Evolutionary conservation across 1,140 invertebrate species (phyloP), one percentile per base, ranked within the genome.

Genomic region (Ceratina japonica): DNA sequence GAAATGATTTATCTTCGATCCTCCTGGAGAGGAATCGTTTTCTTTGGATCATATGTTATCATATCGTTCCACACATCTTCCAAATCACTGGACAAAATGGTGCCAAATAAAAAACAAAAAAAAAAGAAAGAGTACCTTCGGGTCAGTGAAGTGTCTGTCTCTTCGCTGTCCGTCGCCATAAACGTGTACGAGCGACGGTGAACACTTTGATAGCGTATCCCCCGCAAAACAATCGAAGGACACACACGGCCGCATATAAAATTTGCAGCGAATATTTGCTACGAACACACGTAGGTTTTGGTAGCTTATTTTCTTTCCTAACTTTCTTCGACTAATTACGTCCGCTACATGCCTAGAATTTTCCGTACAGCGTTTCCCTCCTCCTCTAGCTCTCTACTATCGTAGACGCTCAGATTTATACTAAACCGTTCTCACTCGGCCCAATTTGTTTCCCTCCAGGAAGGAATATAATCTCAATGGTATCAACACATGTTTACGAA

Each of bases 231-330:
- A 72, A 79, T 86, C 75, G 76, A 86, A 83, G 68, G 86, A 87
- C 44, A 63, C 44, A 63, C 49, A 64, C 58, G 80, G 79, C 82
- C 64, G 83, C 79, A 75, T 86, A 88, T 75, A 88, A 89, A 87
- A 86, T 83, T 88, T 86, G 81, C 83, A 88, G 87, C 85, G 73
- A 81, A 76, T 87, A 88, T 82, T 89, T 86, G 85, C 87, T 87
- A 90, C 85, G 88, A 90, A 90, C 90, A 89, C 88, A 88, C 89
- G 78, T 73, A 87, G 88, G 88, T 88, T 86, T 89, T 86, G 69
- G 77, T 87, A 85, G 83, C 78, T 87, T 80, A 37, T 76, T 75
- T 77, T 27, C 24, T 37, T 49, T 15, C 18, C 20, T 27, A 49
- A n/a, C n/a, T 69, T 80, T 27, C 31, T 44, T 18, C 24, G 58